Evolutionary conservation across 23 tunicate genomes (phyloP), one percentile per base, ranked within the genome.

Genomic region (Clavelina lepadiformis): DNA sequence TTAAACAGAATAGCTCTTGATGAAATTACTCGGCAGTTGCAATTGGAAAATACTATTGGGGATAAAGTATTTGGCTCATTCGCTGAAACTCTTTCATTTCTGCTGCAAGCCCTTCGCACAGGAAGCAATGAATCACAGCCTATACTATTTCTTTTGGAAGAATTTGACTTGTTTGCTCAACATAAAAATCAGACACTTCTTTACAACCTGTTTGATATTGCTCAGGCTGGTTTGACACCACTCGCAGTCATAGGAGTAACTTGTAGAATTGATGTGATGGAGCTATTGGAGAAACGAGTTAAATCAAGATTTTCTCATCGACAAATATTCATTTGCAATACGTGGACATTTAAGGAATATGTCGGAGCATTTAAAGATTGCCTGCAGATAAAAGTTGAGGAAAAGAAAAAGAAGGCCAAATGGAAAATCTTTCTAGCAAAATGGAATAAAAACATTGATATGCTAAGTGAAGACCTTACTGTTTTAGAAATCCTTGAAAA

Each of bases 251-350:
- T 89, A 4, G 97, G 97, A 0, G 29, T 76, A 1, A 89, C 97
- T 3, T 58, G 83, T 56, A 52, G 89, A 11, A 33, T 89, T 19
- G 97, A 89, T 76, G 97, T 89, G 6, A 75, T 89, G 74, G 97
- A 89, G 27, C 62, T 89, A 60, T 56, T 89, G 28, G 97, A 89
- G 51, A 89, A 89, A 57, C 61, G 97, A 23, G 97, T 89, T 4
- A 89, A 89, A 57, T 89, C 97, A 0, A 29, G 97, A 29, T 89
- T 89, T 71, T 89, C 85, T 6, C 97, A 89, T 64, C 73, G 97
- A 2, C 89, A 89, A 63, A 57, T 76, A 38, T 81, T 52, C 37
- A 67, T 89, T 35, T 63, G 73, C 36, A 89, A 89, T 56, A 63
- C 30, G 7, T 74, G 82, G 75, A 38, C 51, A 28, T 56, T 70